A percentile compares a stretch with the other conserved stretches of the same genome.
Evolutionary conservation across 2,888 invertebrate genomes (phyloP).

Genomic region (Anodontia alba): DNA sequence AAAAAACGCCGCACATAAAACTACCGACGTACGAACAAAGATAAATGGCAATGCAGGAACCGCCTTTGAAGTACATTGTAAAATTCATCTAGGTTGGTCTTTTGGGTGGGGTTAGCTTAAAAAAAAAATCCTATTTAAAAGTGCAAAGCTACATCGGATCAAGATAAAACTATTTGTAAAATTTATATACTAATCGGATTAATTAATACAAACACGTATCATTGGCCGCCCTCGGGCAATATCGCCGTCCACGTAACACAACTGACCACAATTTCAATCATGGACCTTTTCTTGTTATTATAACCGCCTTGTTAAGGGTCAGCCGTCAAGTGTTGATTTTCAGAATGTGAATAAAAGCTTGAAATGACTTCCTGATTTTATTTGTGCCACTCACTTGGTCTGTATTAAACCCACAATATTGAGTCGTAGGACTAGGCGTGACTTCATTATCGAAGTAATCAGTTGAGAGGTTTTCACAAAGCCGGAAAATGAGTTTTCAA

Average conservation of each 20-base stretch:
- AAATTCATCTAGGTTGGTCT: too few relatives aligned
- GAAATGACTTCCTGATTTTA: constrained; percentile 56
- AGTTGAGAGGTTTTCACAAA: constrained; percentile 40
- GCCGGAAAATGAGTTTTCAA: constrained; percentile 55
- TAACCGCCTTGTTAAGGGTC: constrained; percentile 12
- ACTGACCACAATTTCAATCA: neutral
- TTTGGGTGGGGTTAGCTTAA: too few relatives aligned
- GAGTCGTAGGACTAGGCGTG: constrained; percentile 51
- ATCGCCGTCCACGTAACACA: neutral
- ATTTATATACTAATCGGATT: neutral
- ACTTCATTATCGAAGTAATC: constrained; percentile 62
- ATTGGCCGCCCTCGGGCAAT: neutral
- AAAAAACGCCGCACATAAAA: too few relatives aligned
- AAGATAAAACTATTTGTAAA: too few relatives aligned
- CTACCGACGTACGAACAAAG: too few relatives aligned
- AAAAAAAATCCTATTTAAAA: too few relatives aligned
- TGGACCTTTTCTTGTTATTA: neutral
- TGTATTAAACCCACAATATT: constrained; percentile 45
- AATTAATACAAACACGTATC: neutral
- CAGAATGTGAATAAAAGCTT: constrained; percentile 51
- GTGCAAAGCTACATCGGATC: too few relatives aligned
- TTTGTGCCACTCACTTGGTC: constrained; percentile 49
- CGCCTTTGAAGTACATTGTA: too few relatives aligned
- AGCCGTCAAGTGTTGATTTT: constrained; percentile 37
- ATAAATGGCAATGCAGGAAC: too few relatives aligned